Percentiles rank a stretch among this genome's conserved stretches.
phyloP scores from a whole-genome alignment of 2,797 vertebrate species.

The Rhodeus uyekii region DNA sequence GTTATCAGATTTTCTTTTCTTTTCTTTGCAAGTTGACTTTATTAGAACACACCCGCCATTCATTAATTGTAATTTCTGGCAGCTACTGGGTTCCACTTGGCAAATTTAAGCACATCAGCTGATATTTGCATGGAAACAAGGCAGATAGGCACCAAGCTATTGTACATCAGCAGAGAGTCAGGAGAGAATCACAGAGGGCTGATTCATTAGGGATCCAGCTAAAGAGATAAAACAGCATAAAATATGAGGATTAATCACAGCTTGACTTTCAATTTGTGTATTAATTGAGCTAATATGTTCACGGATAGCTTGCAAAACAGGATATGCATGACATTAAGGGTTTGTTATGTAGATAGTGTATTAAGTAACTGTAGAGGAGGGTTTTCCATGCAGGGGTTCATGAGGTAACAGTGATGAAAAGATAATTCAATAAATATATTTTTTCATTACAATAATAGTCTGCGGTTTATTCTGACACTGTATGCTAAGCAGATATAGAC shows the following conservation, averaged over 20 bases:
- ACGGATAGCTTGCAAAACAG: neutral
- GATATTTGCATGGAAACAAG: constrained; percentile 28
- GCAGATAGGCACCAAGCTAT: neutral
- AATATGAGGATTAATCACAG: neutral
- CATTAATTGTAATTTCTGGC: constrained; percentile 25
- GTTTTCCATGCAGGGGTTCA: neutral
- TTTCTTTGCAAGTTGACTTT: neutral
- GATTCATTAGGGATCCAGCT: constrained; percentile 3
- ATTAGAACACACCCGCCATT: constrained; percentile 17
- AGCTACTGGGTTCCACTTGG: neutral
- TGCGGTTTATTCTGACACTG: too few relatives aligned
- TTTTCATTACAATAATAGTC: too few relatives aligned
- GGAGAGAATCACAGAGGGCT: neutral
- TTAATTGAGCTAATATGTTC: constrained; percentile 1
- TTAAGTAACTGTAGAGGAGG: neutral
- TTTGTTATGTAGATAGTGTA: neutral
- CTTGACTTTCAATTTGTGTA: neutral
- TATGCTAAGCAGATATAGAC: too few relatives aligned
- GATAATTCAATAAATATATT: too few relatives aligned
- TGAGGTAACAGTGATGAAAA: neutral
- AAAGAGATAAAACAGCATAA: neutral
- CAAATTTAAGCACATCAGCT: neutral
- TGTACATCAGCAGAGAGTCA: neutral
- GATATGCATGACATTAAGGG: neutral
- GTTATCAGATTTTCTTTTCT: neutral